These are phyloP conservation scores for Cyanoramphus novaezelandiae DNA, from an alignment of 2,113 vertebrate genomes.

Conservation along the genomic window DNA sequence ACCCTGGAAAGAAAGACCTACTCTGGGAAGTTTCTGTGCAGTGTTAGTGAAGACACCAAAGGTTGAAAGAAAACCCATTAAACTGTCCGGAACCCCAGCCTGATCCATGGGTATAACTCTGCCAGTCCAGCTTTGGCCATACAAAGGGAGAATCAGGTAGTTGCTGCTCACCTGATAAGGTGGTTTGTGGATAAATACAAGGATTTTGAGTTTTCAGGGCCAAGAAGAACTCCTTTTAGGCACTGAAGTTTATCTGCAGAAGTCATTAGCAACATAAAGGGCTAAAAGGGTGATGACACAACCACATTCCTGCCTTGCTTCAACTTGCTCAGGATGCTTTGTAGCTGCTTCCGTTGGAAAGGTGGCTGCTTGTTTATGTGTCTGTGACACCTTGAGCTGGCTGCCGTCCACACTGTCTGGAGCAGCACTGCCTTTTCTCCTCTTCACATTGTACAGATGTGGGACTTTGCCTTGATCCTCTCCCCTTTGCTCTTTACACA, in stretches of 20 bases:
- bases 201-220: neutral
- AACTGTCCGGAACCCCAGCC: neutral
- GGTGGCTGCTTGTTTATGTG: constrained; percentile 20
- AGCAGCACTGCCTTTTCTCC: neutral
- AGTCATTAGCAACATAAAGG: constrained; percentile 49
- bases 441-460: neutral
- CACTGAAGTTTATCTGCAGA: constrained; percentile 32
- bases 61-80: neutral
- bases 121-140: neutral
- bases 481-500: neutral
- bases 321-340: constrained; percentile 35
- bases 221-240: constrained; percentile 27
- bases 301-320: constrained; percentile 49
- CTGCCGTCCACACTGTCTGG: neutral
- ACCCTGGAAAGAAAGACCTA: neutral
- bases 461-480: neutral
- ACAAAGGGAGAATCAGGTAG: neutral
- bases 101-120: neutral
- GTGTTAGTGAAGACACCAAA: neutral
- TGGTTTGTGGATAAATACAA: neutral
- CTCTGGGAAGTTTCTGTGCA: neutral
- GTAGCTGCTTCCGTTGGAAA: neutral
- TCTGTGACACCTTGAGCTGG: constrained; percentile 51
- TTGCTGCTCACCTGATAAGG: neutral
- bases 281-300: constrained; percentile 48